phyloP scores from a whole-genome alignment of 1,140 invertebrate genomes.

The Myzus persicae region DNA sequence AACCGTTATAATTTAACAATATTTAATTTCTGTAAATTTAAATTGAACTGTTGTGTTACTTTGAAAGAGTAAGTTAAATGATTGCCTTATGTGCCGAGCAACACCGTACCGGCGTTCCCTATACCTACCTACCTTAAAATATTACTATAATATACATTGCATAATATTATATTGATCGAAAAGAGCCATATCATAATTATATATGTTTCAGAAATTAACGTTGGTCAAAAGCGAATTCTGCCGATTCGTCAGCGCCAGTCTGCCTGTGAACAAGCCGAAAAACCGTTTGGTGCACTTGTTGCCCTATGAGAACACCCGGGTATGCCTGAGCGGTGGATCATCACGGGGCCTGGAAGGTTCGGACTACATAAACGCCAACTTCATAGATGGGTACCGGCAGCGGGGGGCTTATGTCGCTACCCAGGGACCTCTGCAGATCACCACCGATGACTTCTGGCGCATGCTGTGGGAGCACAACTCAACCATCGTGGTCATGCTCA shows the following conservation, averaged over 20 bases:
- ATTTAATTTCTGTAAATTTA: not conserved
- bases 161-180: not conserved
- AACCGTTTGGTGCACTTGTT: slow-evolving; percentile 94
- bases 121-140: not conserved
- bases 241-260: slow-evolving; percentile 93
- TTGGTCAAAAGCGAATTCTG: slow-evolving; percentile 94
- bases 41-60: not conserved
- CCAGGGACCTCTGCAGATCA: slow-evolving; percentile 94
- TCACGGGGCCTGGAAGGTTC: slow-evolving; percentile 92
- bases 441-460: slow-evolving; percentile 98
- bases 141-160: not conserved
- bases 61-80: not conserved
- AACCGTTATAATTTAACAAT: not conserved
- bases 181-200: not conserved
- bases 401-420: slow-evolving; percentile 96
- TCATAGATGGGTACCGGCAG: slow-evolving; percentile 94
- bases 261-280: slow-evolving; percentile 97
- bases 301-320: slow-evolving; percentile 94
- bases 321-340: slow-evolving; percentile 81
- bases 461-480: slow-evolving; percentile 99
- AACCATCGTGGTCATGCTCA: slow-evolving; percentile 98
- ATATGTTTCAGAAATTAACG: slow-evolving; percentile 78
- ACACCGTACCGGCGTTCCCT: too few species aligned
- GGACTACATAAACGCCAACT: slow-evolving; percentile 99
- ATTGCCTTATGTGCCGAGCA: not conserved